A percentile compares a stretch with the other conserved stretches of the same genome.
Evolutionary conservation across 1,140 invertebrate genomes (phyloP).

Genomic region (Stenopsyche tienmushanensis): DNA sequence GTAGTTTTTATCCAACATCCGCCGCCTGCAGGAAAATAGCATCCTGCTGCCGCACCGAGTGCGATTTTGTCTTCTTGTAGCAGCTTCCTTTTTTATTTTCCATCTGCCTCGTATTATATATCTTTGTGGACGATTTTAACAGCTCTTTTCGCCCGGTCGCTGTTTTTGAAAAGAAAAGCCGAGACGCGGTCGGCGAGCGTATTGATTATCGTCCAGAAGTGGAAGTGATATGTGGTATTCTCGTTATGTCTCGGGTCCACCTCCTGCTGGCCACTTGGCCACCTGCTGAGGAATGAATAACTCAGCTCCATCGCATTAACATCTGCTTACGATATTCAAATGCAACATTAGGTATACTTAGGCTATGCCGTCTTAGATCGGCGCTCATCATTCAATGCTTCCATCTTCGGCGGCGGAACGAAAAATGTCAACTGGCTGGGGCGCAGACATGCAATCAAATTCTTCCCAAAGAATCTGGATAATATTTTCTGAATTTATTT

Average conservation of each 20-base stretch:
- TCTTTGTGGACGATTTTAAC: background rate
- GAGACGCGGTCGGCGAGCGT: background rate
- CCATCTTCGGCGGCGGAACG: background rate
- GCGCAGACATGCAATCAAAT: too few species aligned
- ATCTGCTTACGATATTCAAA: background rate
- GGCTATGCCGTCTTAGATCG: background rate
- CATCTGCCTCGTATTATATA: background rate
- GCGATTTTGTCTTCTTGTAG: background rate
- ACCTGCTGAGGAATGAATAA: slow-evolving; percentile 16
- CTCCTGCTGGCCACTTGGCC: slow-evolving; percentile 9
- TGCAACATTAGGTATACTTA: too few species aligned
- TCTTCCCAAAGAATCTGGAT: too few species aligned
- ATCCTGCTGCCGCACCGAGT: too few species aligned
- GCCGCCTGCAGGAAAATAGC: too few species aligned
- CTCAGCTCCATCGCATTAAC: background rate
- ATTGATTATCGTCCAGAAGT: background rate
- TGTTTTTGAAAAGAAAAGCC: background rate
- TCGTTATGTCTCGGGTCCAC: background rate
- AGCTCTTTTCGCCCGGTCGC: background rate
- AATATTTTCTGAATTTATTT: too few species aligned
- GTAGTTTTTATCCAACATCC: background rate
- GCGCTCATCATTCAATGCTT: background rate
- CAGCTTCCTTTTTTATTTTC: background rate
- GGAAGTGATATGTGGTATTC: slow-evolving; percentile 4
- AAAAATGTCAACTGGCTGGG: too few species aligned